These are phyloP conservation scores for Autographa pulchrina DNA, from an alignment of 2,888 invertebrate genomes.

Conservation along the genomic window DNA sequence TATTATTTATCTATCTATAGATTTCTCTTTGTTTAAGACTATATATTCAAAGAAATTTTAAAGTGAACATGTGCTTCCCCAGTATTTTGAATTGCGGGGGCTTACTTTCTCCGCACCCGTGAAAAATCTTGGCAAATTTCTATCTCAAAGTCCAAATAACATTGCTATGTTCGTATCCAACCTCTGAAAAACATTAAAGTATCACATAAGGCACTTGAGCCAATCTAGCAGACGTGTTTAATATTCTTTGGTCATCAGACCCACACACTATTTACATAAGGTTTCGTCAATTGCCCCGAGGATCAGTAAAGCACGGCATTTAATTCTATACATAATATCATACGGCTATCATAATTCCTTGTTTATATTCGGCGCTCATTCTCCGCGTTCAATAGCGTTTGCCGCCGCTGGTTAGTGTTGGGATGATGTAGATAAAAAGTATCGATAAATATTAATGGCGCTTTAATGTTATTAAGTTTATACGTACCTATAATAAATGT, in stretches of 20 bases:
- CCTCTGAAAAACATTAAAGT: background rate
- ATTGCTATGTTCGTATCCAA: no score
- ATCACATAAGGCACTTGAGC: background rate
- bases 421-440: background rate
- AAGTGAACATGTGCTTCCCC: no score
- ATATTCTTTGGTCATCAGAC: background rate
- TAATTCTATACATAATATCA: slow-evolving; percentile 51
- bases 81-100: no score
- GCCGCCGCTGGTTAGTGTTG: slow-evolving; percentile 34
- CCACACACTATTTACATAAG: background rate
- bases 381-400: slow-evolving; percentile 64
- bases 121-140: no score
- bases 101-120: no score
- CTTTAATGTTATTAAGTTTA: background rate
- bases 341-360: slow-evolving; percentile 54
- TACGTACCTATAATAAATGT: background rate
- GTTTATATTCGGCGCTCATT: slow-evolving; percentile 68
- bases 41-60: no score
- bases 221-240: background rate
- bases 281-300: background rate
- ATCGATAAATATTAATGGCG: slow-evolving; percentile 33
- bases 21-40: no score
- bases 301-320: slow-evolving; percentile 19
- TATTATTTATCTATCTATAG: background rate
- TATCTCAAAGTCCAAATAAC: background rate